phyloP scores from a whole-genome alignment of 2,113 vertebrate species.

The Dendrocopos noguchii region DNA sequence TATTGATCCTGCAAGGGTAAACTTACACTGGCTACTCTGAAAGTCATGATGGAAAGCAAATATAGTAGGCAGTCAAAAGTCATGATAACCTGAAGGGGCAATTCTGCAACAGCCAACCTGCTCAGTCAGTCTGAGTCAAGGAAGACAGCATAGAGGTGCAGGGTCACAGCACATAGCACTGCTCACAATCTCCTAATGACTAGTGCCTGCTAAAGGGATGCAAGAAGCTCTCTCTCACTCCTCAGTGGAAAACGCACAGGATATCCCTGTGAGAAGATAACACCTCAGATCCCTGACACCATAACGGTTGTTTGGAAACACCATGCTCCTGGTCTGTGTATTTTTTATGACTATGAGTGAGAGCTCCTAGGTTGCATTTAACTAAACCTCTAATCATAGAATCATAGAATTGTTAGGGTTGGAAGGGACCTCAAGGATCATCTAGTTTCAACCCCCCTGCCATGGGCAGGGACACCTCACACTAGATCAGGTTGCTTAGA shows the following conservation, averaged over 20 bases:
- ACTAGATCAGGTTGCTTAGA: no score
- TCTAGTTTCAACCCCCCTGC: no score
- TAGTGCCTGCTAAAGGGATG: not conserved
- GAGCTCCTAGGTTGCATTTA: not conserved
- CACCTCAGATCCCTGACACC: not conserved
- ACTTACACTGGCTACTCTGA: not conserved
- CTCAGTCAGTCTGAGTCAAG: not conserved
- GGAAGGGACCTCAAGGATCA: no score
- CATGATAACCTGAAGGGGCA: fast-evolving
- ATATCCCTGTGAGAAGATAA: not conserved
- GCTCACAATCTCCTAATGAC: not conserved
- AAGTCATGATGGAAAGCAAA: not conserved
- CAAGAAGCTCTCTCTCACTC: not conserved
- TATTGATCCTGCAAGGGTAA: not conserved
- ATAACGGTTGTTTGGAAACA: not conserved
- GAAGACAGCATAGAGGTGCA: not conserved
- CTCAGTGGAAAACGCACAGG: not conserved
- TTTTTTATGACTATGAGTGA: not conserved
- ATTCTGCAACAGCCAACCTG: not conserved
- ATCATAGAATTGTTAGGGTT: no score
- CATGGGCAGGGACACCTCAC: no score
- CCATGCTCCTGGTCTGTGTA: not conserved
- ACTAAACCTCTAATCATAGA: not conserved
- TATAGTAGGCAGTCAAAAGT: not conserved
- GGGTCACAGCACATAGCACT: not conserved